Evolutionary conservation across 1,140 invertebrate genomes (phyloP).

Genomic region (Ceratina japonica): DNA sequence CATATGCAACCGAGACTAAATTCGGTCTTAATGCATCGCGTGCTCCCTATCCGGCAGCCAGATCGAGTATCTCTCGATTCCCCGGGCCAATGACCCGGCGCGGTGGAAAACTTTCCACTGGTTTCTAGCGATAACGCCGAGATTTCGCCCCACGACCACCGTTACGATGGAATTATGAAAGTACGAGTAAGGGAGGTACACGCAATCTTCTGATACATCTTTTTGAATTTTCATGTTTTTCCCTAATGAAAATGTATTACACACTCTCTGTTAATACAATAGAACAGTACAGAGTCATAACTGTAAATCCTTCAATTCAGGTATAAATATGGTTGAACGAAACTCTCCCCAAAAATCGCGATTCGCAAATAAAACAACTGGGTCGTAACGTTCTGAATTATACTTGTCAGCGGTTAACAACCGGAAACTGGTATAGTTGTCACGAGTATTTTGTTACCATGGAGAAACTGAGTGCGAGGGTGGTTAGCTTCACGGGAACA

Average conservation of each 20-base stretch:
- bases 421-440: not conserved
- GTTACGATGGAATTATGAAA: not conserved
- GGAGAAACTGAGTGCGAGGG: not conserved
- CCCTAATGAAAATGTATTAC: not conserved
- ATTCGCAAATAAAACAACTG: not conserved
- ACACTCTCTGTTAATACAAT: no score
- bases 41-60: conserved; percentile 41
- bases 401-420: no score
- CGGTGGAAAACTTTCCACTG: conserved; percentile 31
- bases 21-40: conserved; percentile 57
- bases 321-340: not conserved
- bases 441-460: not conserved
- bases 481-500: not conserved
- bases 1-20: conserved; percentile 43
- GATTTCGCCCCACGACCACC: not conserved
- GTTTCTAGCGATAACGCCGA: conserved; percentile 30
- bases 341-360: not conserved
- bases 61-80: conserved; percentile 52
- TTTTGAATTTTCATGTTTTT: not conserved
- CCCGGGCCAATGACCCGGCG: conserved; percentile 48
- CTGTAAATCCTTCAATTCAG: not conserved
- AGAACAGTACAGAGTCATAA: not conserved
- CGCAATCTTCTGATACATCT: not conserved
- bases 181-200: not conserved
- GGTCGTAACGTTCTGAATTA: not conserved